Percentiles rank a stretch among this genome's conserved stretches.
Conservation (phyloP, 2,113 vertebrate species). For the Caretta caretta region DNA sequence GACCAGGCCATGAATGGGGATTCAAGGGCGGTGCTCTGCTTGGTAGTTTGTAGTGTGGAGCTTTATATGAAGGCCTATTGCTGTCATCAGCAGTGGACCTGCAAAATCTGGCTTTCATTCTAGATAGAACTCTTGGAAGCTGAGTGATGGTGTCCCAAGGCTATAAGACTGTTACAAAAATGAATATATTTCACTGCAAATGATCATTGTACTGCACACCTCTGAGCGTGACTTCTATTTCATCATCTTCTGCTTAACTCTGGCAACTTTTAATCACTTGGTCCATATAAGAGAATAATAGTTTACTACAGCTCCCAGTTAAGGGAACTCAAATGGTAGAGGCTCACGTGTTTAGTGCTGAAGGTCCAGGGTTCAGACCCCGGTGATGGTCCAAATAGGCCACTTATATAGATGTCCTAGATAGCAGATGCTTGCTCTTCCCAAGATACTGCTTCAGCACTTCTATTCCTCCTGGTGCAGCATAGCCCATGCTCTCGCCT, state of each 20-base stretch:
- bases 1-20: not conserved
- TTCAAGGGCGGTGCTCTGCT: not conserved
- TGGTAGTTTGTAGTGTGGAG: not conserved
- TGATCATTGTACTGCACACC: fast-evolving
- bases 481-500: not conserved
- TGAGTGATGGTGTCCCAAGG: fast-evolving
- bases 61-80: not conserved
- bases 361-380: not conserved
- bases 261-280: not conserved
- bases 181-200: not conserved
- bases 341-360: not conserved
- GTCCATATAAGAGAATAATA: not conserved
- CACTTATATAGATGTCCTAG: too few species aligned
- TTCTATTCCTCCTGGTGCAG: too few species aligned
- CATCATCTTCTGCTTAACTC: not conserved
- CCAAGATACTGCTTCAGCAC: too few species aligned
- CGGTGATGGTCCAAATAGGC: not conserved
- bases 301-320: not conserved
- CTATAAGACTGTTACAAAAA: not conserved
- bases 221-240: not conserved
- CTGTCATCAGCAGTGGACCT: not conserved
- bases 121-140: not conserved
- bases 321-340: not conserved
- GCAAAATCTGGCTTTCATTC: not conserved
- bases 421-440: too few species aligned